phyloP scores from a whole-genome alignment of 2,888 invertebrate genomes.

The Callosobruchus maculatus region DNA sequence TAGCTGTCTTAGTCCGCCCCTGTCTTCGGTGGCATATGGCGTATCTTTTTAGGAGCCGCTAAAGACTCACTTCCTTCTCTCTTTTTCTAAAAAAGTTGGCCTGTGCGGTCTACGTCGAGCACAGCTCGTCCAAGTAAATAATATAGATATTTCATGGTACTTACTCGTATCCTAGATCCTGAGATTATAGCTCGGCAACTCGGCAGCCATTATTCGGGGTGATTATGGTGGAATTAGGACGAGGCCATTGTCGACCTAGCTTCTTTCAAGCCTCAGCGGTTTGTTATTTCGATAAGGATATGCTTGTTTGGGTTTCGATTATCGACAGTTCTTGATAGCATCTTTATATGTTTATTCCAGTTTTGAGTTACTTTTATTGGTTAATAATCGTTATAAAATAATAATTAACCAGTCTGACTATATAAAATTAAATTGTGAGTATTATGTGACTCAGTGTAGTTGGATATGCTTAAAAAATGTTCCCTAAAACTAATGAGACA shows the following conservation, averaged over 20 bases:
- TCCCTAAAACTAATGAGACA: too few relatives aligned
- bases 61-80: neutral
- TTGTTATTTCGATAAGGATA: neutral
- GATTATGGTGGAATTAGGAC: conserved; percentile 29
- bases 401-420: too few relatives aligned
- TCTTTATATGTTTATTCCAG: neutral
- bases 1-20: neutral
- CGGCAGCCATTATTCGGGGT: conserved; percentile 41
- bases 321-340: neutral
- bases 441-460: too few relatives aligned
- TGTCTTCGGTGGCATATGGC: neutral
- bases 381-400: too few relatives aligned
- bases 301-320: neutral
- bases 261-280: neutral
- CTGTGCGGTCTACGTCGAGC: conserved; percentile 31
- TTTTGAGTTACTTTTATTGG: neutral
- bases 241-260: conserved; percentile 2
- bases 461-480: too few relatives aligned
- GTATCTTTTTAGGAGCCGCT: neutral
- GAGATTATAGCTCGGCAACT: conserved; percentile 37
- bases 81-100: conserved; percentile 20
- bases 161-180: conserved; percentile 36
- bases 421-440: too few relatives aligned
- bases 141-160: conserved; percentile 47
- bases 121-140: conserved; percentile 35